Percentiles rank a stretch among this genome's conserved stretches.
phyloP scores from a whole-genome alignment of 2,113 vertebrate genomes.

The Zonotrichia leucophrys region DNA sequence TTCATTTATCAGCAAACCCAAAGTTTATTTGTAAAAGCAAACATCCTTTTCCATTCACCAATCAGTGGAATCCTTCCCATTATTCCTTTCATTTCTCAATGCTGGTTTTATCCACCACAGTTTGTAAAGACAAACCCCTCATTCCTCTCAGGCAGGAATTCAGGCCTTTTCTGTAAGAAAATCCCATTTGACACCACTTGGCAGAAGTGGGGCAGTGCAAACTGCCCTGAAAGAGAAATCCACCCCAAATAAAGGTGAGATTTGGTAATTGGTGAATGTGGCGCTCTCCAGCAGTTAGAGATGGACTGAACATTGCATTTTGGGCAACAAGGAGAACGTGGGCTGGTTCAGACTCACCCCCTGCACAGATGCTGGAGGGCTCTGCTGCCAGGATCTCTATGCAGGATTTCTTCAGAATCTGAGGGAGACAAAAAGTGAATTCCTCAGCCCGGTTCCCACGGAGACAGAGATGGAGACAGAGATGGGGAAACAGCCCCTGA shows the following conservation, averaged over 20 bases:
- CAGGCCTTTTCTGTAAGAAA: neutral
- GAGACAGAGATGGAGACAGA: neutral
- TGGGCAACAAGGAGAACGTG: neutral
- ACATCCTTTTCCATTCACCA: too few species aligned
- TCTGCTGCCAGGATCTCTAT: conserved; percentile 97
- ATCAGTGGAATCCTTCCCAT: too few species aligned
- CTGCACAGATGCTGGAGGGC: conserved; percentile 96
- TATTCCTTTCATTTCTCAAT: too few species aligned
- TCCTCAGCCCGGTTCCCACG: neutral
- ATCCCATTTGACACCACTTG: neutral
- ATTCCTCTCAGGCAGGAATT: neutral
- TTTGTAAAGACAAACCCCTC: too few species aligned
- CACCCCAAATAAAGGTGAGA: neutral
- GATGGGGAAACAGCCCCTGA: accelerated
- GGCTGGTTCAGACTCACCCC: conserved; percentile 78
- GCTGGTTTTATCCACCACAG: too few species aligned
- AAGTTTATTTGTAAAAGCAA: too few species aligned
- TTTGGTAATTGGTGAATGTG: neutral
- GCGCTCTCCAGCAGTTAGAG: neutral
- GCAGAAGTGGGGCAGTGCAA: neutral
- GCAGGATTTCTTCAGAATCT: conserved; percentile 97
- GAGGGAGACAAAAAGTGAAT: neutral
- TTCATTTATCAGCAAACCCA: too few species aligned
- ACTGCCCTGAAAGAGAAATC: neutral
- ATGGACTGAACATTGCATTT: neutral